Evolutionary conservation across 2,113 vertebrate species (phyloP), one percentile per base, ranked within the genome.

Genomic region (Carollia perspicillata): DNA sequence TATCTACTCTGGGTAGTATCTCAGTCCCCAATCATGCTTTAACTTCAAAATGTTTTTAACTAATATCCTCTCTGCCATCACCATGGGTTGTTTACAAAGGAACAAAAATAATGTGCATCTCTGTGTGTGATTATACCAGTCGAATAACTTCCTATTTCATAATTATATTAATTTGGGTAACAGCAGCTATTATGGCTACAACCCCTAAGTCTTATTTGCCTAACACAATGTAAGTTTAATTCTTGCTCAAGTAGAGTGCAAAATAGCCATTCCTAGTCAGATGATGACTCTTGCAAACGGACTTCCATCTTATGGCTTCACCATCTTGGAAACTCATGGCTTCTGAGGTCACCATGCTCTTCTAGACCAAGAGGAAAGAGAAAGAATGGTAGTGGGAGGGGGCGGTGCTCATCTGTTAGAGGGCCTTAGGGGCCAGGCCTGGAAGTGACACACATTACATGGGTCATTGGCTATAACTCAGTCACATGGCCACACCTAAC

Each of bases 161-260:
- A 63, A 80, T 95, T 95, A 83, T 78, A 89, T 95, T 90, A 95
- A 94, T 84, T 93, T 85, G n/a, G 68, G 23, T 90, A 91, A 92
- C 13, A 94, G 42, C 49, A 84, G 74, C 74, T 78, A 22, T 74
- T 85, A 78, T 42, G 51, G 44, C 72, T 79, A 89, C 71, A 95
- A 81, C n/a, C 30, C 28, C 4, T 35, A 91, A 87, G 58, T 94
- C 63, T 94, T 60, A 84, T 86, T 94, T 79, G 72, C 71, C 37
- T 80, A 75, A 80, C 14, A 78, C n/a, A 53, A 33, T 3, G 28
- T 42, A 68, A 94, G 55, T 81, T 63, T 80, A 72, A 93, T 77
- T 89, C 84, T 84, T 87, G 16, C 35, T 42, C 47, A 95, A 63
- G 35, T 72, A 28, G 83, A 88, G 71, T 58, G 33, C 16, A n/a